Evolutionary conservation across 2,797 vertebrate genomes (phyloP), one percentile per base, ranked within the genome.

Genomic region (Silurus aristotelis): DNA sequence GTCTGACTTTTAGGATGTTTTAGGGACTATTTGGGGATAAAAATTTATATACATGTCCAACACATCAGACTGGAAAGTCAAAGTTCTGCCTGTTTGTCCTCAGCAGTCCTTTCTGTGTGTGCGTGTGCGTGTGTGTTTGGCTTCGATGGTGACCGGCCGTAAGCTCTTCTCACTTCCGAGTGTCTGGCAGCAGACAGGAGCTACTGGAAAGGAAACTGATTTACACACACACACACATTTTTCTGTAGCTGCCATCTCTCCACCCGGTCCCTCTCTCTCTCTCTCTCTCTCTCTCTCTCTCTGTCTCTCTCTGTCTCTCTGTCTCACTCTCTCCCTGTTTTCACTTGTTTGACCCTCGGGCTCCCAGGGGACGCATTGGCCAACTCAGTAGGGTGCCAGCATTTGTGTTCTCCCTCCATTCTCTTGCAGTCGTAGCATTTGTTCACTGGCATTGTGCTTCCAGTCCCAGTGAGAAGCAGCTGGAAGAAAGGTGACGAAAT

Each of bases 381-480:
- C 90, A 92, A 93, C 92, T 90, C 89, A 89, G 92, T 92, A 92
- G 89, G 91, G 92, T 93, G 72, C 58, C 91, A 89, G 19, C 12
- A 48, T 60, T 67, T 82, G 56, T 61, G 9, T 25, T 12, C 27
- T 82, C 71, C 76, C 38, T 84, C 75, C 82, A 56, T 80, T 84
- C 85, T 80, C 60, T 68, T 22, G 76, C 70, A 70, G 63, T 80
- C 68, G 38, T 67, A 64, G 77, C 77, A 87, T 84, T 84, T 76
- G 86, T 84, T 84, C 77, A 19, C 77, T 63, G 25, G 27, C 60
- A 58, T 83, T 75, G 85, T 84, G 22, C 73, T 71, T 63, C 46
- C 73, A 78, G 13, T n/a, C 80, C 48, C 43, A 13, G 56, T 12
- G 63, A 52, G 70, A 48, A 61, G 63, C 77, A 84, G 82, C 86